phyloP scores from a whole-genome alignment of 1,140 invertebrate species.

The Hydropsyche tenuis region DNA sequence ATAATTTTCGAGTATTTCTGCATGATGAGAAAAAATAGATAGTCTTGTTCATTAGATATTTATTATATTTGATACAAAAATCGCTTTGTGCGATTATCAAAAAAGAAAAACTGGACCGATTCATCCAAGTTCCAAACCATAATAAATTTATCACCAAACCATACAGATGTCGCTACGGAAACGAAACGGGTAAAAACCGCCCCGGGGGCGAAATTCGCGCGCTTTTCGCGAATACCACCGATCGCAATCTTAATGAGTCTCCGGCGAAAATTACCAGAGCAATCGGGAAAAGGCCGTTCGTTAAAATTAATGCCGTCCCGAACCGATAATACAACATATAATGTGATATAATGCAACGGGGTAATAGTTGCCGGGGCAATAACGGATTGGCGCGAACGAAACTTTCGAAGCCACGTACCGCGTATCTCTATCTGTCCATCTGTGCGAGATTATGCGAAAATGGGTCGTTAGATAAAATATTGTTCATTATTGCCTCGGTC shows the following conservation, averaged over 20 bases:
- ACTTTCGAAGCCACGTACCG: not conserved
- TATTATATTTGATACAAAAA: too few species aligned
- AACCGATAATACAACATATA: conserved; percentile 39
- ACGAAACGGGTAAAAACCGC: not conserved
- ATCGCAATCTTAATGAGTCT: conserved; percentile 47
- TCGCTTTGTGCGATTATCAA: too few species aligned
- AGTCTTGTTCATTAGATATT: too few species aligned
- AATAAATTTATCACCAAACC: not conserved
- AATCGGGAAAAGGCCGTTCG: conserved; percentile 27
- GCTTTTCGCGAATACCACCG: conserved; percentile 40
- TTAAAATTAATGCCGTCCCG: conserved; percentile 37
- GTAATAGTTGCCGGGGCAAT: not conserved
- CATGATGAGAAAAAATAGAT: too few species aligned
- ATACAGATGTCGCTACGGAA: not conserved
- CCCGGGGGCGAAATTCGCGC: conserved; percentile 16
- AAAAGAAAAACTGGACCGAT: not conserved
- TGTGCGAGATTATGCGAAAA: conserved; percentile 41
- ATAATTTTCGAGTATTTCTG: too few species aligned
- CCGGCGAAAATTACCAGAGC: conserved; percentile 45
- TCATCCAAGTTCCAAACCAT: not conserved
- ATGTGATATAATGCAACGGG: not conserved
- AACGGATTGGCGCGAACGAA: not conserved
- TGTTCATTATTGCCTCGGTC: not conserved
- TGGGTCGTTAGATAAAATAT: conserved; percentile 46
- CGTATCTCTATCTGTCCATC: conserved; percentile 8